Evolutionary conservation across 1,140 invertebrate species (phyloP), one percentile per base, ranked within the genome.

Genomic region (Ceratina japonica): DNA sequence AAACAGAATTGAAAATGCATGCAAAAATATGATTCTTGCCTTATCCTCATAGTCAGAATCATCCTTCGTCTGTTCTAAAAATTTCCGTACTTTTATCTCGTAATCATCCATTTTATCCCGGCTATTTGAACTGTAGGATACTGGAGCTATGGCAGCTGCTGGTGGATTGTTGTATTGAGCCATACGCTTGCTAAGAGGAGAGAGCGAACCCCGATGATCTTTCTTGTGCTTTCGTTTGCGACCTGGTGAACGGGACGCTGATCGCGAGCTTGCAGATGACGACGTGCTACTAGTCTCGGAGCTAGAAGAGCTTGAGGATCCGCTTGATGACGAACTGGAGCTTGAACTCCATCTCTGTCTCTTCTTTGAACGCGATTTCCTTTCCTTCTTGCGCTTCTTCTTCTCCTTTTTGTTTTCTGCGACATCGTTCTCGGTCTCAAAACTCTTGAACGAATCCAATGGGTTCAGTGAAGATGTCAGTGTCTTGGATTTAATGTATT

Each of bases 1-100:
- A 59, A 58, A 52, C 64, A 15, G 8, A 49, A 51, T 24, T 52
- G 1, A 56, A 16, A 3, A 63, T 52, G 2, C 4, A 16, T 3
- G 20, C 22, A 31, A 22, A 63, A n/a, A 64, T 31, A 51, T 24
- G 7, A 69, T 24, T 75, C 86, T 79, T 84, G 91, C 93, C 90
- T 96, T 97, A 65, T 95, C 95, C 88, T 97, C 96, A 86, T 97
- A 97, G 90, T 97, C 96, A 0, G 96, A 96, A 87, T 97, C 96
- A 84, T 96, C 95, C 91, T 96, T 96, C 1, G 95, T 96, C 90
- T 96, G 95, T 83, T 96, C 95, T 56, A 96, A 89, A 89, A 97
- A 96, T 75, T 95, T 95, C 7, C 96, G 94, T 27, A 97, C 94
- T 93, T 96, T 95, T 18, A 94, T 87, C 82, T 96, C 96, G 85